Conservation (phyloP, 2,797 vertebrate genomes). For the Thamnophis elegans region DNA sequence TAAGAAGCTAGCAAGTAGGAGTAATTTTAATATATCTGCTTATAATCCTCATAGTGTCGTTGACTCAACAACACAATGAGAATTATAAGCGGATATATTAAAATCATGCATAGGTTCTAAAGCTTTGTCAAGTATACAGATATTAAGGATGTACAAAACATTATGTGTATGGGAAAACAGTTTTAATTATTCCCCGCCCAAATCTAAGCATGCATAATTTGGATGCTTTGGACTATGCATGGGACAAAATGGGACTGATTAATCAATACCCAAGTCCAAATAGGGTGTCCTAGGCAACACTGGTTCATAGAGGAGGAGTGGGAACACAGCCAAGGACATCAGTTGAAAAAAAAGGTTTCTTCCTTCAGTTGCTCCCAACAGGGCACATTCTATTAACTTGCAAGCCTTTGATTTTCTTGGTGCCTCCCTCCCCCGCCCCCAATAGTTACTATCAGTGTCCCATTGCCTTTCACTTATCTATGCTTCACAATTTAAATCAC, state of each 20-base stretch:
- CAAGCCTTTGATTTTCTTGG: neutral
- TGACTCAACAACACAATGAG: neutral
- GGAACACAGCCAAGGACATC: neutral
- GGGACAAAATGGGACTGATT: neutral
- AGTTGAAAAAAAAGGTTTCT: neutral
- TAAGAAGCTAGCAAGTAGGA: neutral
- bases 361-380: neutral
- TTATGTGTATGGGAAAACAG: neutral
- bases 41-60: neutral
- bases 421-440: neutral
- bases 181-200: neutral
- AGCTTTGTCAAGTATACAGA: neutral
- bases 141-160: neutral
- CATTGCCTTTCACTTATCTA: neutral
- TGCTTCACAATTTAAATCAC: neutral
- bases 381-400: neutral
- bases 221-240: neutral
- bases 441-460: neutral
- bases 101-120: neutral
- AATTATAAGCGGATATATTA: no score
- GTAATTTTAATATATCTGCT: neutral
- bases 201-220: neutral
- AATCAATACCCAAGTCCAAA: neutral
- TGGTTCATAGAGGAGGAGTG: neutral
- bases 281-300: neutral